Evolutionary conservation across 2,797 vertebrate genomes (phyloP), one percentile per base, ranked within the genome.

Genomic region (Poeciliopsis paucimaculata): DNA sequence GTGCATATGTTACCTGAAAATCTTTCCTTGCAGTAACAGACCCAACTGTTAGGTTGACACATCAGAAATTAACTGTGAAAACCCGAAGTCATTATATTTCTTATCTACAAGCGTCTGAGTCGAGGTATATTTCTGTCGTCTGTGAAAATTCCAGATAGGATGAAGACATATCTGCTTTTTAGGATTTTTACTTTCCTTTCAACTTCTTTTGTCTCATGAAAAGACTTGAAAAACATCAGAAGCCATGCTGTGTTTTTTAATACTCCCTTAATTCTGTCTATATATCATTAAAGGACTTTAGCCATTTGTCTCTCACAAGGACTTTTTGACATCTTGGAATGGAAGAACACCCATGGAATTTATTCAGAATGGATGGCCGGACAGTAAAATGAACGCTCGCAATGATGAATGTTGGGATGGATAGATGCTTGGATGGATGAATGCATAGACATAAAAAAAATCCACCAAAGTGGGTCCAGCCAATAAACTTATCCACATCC

Each of bases 1-100:
- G 28, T 88, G 76, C 74, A 53, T 72, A 77, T 84, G 51, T 82
- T 81, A 62, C 71, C 79, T 2, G 75, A 81, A 78, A 34, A 3
- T 10, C 53, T 70, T 73, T 62, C 55, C 64, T 78, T 23, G 34
- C 12, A 46, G 26, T 18, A 18, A 39, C 36, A 55, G 34, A 81
- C 79, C 79, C 60, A 75, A 80, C 73, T 66, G 18, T 84, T 86
- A 77, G 73, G 78, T 43, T 10, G 39, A 34, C 75, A 68, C 9
- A 41, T 41, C 39, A 43, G 43, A 71, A 45, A 45, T 28, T 15
- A 26, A 16, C 26, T 77, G 86, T 77, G 9, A 84, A 84, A 64
- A 71, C 8, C 71, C 26, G 0, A 7, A 72, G 26, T 84, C 23
- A 43, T n/a, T 16, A 15, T 46, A n/a, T 46, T 70, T 51, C 15